Conservation (phyloP, 2,797 vertebrate genomes). For the Tadarida brasiliensis region DNA sequence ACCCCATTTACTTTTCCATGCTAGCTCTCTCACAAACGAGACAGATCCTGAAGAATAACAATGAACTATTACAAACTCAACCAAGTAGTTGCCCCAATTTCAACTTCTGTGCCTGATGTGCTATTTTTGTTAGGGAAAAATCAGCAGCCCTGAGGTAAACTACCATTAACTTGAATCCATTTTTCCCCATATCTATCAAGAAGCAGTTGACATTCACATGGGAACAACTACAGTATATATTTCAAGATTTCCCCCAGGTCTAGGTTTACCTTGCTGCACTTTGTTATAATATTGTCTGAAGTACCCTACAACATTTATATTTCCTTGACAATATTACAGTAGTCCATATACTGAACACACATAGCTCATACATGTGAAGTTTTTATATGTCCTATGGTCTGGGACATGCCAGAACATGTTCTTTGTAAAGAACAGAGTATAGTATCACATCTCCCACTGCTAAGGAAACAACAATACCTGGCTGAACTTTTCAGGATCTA, state of each 20-base stretch:
- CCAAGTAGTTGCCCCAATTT: background rate
- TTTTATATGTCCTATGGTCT: background rate
- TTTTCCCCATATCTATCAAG: background rate
- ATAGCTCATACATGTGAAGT: background rate
- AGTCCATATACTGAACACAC: background rate
- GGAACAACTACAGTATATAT: background rate
- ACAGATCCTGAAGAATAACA: background rate
- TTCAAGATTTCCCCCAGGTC: background rate
- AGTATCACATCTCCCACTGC: background rate
- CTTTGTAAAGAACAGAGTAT: background rate
- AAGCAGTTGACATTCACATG: background rate
- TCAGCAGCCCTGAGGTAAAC: background rate
- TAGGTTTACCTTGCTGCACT: background rate
- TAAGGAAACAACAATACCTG: background rate
- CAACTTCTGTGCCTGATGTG: background rate
- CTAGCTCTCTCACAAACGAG: background rate
- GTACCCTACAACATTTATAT: background rate
- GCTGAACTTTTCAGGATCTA: background rate
- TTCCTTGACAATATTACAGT: background rate
- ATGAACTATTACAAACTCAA: background rate
- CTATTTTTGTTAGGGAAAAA: slow-evolving; percentile 1
- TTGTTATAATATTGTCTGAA: background rate
- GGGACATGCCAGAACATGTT: background rate
- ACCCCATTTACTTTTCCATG: background rate
- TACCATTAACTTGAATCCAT: background rate